Base-by-base conservation (phyloP, 1,140 invertebrate species). In the Anastrepha obliqua region DNA sequence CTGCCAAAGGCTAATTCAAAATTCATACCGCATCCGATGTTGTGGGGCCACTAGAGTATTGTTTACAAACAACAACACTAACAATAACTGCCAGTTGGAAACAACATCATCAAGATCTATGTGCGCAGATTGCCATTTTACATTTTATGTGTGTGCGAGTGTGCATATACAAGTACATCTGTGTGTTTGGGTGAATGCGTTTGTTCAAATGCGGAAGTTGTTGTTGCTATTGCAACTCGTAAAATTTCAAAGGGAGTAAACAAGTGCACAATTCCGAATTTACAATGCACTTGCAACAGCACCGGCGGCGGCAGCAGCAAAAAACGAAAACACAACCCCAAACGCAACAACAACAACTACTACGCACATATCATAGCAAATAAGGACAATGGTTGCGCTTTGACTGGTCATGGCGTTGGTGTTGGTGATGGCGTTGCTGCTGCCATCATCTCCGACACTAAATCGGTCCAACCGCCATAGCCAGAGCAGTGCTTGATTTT, bases 191-290 rank as follows among this genome's bases (percentile, higher is more conserved):
- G 29, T 74, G 70, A 47, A 74, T 47, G 70, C 44, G 70, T 8
- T 58, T 58, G 47, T 81, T 55, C 74, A 51, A 81, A 81, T 55
- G 74, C 74, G 74, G 74, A 81, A 81, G 47, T 81, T 81, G 74
- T 81, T 81, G 74, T 55, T 81, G 74, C 51, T 81, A 55, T 81
- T 81, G 74, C n/a, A 81, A 81, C 74, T 81, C 74, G 74, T 81
- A 81, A 81, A 81, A 81, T 81, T 81, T 81, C 74, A 81, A 81
- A 81, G 74, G 74, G 74, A 81, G 74, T 81, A 81, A 81, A 81
- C 51, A 81, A 81, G 17, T 81, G 74, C 74, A 55, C 74, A 81
- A 81, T 81, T 81, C 74, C 44, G n/a, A 81, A 81, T 81, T 81
- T 81, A 81, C 74, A 81, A 81, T 81, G 74, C 74, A 81, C 74